Percentiles rank a stretch among this genome's conserved stretches.
These are phyloP conservation scores for Siderastrea siderea DNA, from an alignment of 92 coral and sea anemone genomes.

Conservation along the genomic window DNA sequence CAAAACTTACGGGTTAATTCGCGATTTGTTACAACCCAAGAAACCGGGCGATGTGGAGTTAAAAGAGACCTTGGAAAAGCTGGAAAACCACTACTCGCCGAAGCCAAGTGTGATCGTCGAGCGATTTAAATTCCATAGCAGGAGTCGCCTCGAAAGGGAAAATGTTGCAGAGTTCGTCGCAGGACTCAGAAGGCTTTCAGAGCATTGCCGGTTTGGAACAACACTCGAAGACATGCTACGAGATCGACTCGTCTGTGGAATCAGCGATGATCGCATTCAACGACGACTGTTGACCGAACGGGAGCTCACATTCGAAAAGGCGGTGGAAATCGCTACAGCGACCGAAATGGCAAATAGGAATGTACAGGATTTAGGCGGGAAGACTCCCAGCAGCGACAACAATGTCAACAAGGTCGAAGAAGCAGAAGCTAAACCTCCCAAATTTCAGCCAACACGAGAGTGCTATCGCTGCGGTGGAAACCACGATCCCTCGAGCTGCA, in stretches of 20 bases:
- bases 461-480: slow-evolving; percentile 49
- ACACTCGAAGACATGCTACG: slow-evolving; percentile 66
- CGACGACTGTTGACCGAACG: slow-evolving; percentile 55
- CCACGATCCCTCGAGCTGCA: slow-evolving; percentile 48
- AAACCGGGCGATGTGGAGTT: slow-evolving; percentile 62
- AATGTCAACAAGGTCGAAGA: slow-evolving; percentile 12
- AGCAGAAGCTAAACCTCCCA: slow-evolving; percentile 11
- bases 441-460: background rate
- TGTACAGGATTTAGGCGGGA: slow-evolving; percentile 33
- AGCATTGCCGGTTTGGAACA: slow-evolving; percentile 59
- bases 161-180: slow-evolving; percentile 69
- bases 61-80: slow-evolving; percentile 30
- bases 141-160: slow-evolving; percentile 59
- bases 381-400: slow-evolving; percentile 33
- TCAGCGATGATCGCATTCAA: slow-evolving; percentile 58
- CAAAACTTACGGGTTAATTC: slow-evolving; percentile 56
- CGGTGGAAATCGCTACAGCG: slow-evolving; percentile 46
- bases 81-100: slow-evolving; percentile 67
- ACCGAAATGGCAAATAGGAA: slow-evolving; percentile 43
- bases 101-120: slow-evolving; percentile 71
- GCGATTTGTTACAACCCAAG: slow-evolving; percentile 59
- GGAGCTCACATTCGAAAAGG: slow-evolving; percentile 50
- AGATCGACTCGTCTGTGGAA: slow-evolving; percentile 56
- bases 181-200: slow-evolving; percentile 50
- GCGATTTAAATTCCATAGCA: slow-evolving; percentile 64